A percentile compares a stretch with the other conserved stretches of the same genome.
Conservation (phyloP, 2,113 vertebrate genomes). For the Nettapus auritus region DNA sequence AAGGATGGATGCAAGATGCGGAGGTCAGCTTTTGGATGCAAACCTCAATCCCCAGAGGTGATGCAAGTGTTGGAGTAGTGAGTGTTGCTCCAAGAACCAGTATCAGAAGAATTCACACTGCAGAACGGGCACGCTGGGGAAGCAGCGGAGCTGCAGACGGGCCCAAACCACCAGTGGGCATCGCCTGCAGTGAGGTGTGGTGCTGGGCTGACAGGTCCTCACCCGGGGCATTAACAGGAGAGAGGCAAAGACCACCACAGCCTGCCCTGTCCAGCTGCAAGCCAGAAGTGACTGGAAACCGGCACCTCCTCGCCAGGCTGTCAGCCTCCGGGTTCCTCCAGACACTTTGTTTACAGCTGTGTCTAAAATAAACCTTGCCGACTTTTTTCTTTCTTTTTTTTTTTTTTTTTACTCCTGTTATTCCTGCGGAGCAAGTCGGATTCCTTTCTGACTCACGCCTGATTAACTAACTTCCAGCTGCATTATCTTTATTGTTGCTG, state of each 20-base stretch:
- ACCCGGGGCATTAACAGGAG: not conserved
- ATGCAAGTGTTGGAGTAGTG: rapidly evolving
- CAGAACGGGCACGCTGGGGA: not conserved
- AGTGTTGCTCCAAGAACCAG: rapidly evolving
- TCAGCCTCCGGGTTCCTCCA: not conserved
- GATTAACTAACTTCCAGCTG: slow-evolving; percentile 63
- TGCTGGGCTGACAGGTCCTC: not conserved
- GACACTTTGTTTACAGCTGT: slow-evolving; percentile 17
- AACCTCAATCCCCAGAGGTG: not conserved
- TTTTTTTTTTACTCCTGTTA: not conserved
- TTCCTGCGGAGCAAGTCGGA: slow-evolving; percentile 49
- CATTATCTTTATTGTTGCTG: slow-evolving; percentile 46
- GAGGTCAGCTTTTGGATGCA: not conserved
- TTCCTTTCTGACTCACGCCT: slow-evolving; percentile 58
- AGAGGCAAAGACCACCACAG: not conserved
- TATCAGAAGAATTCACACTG: not conserved
- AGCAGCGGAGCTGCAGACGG: not conserved
- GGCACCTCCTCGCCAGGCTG: not conserved
- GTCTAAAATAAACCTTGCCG: slow-evolving; percentile 46
- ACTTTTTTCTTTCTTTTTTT: not conserved
- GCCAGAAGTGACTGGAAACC: not conserved
- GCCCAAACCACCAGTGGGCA: not conserved
- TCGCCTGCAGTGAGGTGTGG: too few relatives aligned
- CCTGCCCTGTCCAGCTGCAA: not conserved
- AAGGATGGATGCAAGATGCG: not conserved